These are phyloP conservation scores for Malthinus seriepunctatus DNA, from an alignment of 2,888 invertebrate genomes.

Conservation along the genomic window DNA sequence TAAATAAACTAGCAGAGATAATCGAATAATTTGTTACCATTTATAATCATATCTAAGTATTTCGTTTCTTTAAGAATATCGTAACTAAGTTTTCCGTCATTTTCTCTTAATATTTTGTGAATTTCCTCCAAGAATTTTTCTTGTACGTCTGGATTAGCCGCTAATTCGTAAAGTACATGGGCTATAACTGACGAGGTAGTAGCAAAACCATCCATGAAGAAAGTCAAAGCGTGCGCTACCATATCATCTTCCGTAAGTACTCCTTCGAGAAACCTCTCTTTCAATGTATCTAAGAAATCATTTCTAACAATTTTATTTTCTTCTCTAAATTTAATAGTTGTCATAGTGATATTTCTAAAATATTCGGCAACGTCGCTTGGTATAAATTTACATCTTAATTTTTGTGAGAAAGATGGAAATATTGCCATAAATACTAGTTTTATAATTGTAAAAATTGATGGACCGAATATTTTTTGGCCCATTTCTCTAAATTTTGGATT, in stretches of 20 bases:
- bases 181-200: constrained; percentile 53
- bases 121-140: constrained; percentile 52
- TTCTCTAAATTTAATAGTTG: constrained; percentile 49
- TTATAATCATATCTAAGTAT: constrained; percentile 56
- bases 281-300: constrained; percentile 53
- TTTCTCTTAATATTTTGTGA: constrained; percentile 37
- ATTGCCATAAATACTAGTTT: constrained; percentile 35
- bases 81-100: constrained; percentile 48
- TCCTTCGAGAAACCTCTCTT: constrained; percentile 30
- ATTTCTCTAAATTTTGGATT: constrained; percentile 42
- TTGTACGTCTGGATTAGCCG: constrained; percentile 51
- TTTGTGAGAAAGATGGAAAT: constrained; percentile 38
- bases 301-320: constrained; percentile 49
- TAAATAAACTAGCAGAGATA: too few relatives aligned
- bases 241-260: constrained; percentile 42
- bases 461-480: constrained; percentile 43
- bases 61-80: constrained; percentile 53
- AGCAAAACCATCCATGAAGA: constrained; percentile 56
- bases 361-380: constrained; percentile 42
- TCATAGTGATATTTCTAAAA: constrained; percentile 43
- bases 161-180: constrained; percentile 51
- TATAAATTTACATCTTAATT: constrained; percentile 34
- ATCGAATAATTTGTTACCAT: constrained; percentile 45
- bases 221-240: constrained; percentile 50
- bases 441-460: constrained; percentile 34